Base-by-base conservation (phyloP, 1,140 invertebrate genomes). In the Maniola jurtina region DNA sequence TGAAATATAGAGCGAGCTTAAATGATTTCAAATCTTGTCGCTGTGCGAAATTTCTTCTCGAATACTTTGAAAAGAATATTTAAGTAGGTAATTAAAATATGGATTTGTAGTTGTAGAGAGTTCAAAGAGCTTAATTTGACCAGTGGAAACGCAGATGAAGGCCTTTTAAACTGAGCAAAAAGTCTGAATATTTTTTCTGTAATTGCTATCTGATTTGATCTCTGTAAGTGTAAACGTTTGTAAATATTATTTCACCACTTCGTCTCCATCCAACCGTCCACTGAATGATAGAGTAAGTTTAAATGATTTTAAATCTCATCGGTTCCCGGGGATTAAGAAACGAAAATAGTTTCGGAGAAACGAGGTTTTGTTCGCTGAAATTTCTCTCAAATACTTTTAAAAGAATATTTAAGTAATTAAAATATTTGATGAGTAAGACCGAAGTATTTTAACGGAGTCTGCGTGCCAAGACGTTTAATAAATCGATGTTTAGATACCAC, bases 1-100 rank as follows among this genome's bases (percentile, higher is more conserved):
- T 15, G 33, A 57, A 15, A 11, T 8, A 58, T 64, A 50, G 55
- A n/a, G 61, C 40, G 50, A 61, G 60, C 62, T 71, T 71, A 52
- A 73, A 73, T 68, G 61, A 64, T 54, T 71, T 25, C 4, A 25
- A 25, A 25, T 25, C 68, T 66, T 40, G 16, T 11, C 45, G n/a
- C 45, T 59, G n/a, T n/a, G n/a, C n/a, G 66, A 71, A 72, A 67
- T 62, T 70, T 69, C 67, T n/a, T 64, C 67, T 36, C 47, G 64
- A 69, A 71, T 76, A 68, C 63, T 73, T 65, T 69, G 61, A 69
- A 63, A 71, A 63, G 58, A 65, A 54, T 59, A 59, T 59, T 65
- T 25, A 52, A 65, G 16, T n/a, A n/a, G n/a, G n/a, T 65, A 76
- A 76, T 76, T 76, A 76, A 73, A 66, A 73, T 69, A 58, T 66